These are phyloP conservation scores for Charanyca ferruginea DNA, from an alignment of 2,888 invertebrate genomes.

Conservation along the genomic window DNA sequence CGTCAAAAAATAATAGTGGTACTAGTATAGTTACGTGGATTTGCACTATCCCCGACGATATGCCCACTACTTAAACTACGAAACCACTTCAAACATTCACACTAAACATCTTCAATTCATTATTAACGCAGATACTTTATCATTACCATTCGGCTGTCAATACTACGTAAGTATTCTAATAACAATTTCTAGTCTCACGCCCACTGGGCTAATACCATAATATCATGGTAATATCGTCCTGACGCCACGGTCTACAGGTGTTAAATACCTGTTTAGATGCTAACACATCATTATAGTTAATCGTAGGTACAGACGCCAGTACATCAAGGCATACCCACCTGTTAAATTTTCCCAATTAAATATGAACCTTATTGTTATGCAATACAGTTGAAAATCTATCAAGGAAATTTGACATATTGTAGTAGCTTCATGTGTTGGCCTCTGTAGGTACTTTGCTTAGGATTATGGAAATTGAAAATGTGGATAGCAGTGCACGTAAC, in stretches of 20 bases:
- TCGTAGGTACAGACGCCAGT: too few species aligned
- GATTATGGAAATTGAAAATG: too few species aligned
- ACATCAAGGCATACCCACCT: too few species aligned
- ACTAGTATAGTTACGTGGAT: too few species aligned
- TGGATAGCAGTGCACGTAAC: too few species aligned
- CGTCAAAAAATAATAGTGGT: too few species aligned
- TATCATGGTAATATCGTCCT: conserved; percentile 52
- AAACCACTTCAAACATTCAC: conserved; percentile 28
- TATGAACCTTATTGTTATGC: too few species aligned
- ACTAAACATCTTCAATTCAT: conserved; percentile 44
- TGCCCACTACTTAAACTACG: conserved; percentile 8
- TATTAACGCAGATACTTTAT: conserved; percentile 43
- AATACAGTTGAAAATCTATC: too few species aligned
- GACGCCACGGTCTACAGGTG: conserved; percentile 44
- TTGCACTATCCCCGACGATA: too few species aligned
- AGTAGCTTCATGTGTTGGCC: too few species aligned
- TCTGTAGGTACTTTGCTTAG: background rate
- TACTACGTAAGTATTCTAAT: conserved; percentile 48
- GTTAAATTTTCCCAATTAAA: too few species aligned
- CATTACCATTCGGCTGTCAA: conserved; percentile 51
- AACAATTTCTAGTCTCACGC: conserved; percentile 58
- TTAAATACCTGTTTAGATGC: conserved; percentile 36
- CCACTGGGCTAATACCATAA: conserved; percentile 55
- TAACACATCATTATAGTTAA: conserved; percentile 36
- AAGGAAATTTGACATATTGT: too few species aligned